These are phyloP conservation scores for Patella depressa DNA, from an alignment of 2,888 invertebrate species.

Conservation along the genomic window DNA sequence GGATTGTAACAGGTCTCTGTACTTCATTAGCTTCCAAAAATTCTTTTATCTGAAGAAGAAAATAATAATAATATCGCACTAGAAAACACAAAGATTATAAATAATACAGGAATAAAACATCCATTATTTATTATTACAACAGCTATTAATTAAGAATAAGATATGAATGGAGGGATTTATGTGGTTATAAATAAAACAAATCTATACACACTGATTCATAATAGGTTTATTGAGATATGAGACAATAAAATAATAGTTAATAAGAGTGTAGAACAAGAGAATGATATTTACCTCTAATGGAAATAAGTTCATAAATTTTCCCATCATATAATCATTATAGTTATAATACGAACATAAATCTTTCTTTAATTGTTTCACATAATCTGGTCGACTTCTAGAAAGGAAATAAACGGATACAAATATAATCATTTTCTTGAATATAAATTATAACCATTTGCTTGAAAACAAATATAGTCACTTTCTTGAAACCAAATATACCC, in stretches of 20 bases:
- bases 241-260: too few species aligned
- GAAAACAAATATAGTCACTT: not conserved
- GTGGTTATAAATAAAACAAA: too few species aligned
- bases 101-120: too few species aligned
- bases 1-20: constrained; percentile 92
- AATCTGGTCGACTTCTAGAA: constrained; percentile 83
- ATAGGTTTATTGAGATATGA: too few species aligned
- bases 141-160: too few species aligned
- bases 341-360: constrained; percentile 96
- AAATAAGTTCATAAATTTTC: constrained; percentile 76
- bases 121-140: too few species aligned
- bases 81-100: too few species aligned
- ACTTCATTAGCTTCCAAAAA: constrained; percentile 97
- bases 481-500: too few species aligned
- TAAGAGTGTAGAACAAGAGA: too few species aligned
- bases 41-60: constrained; percentile 79
- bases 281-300: constrained; percentile 55
- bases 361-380: constrained; percentile 82
- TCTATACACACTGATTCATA: too few species aligned
- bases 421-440: not conserved
- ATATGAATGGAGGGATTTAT: too few species aligned
- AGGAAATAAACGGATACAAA: constrained; percentile 1
- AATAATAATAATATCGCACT: too few species aligned
- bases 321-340: constrained; percentile 97
- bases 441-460: not conserved